Conservation (phyloP, 2,888 invertebrate genomes). For the Eumerus sabulonum region DNA sequence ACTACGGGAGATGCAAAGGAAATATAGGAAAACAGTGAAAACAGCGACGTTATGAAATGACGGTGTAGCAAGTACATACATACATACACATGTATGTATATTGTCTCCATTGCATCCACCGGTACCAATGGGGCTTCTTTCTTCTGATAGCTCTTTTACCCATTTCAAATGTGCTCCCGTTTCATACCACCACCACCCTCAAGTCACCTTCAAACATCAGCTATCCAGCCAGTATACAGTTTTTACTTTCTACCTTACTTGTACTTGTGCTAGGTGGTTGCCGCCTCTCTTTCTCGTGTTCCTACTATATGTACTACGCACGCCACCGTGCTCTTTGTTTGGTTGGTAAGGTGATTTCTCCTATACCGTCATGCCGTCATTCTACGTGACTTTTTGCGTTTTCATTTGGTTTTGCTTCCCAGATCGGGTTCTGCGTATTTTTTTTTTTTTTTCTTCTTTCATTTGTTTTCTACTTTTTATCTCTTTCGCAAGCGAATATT, state of each 20-base stretch:
- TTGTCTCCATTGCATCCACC: slow-evolving; percentile 49
- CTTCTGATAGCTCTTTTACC: neutral
- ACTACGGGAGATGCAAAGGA: neutral
- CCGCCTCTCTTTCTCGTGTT: too few species aligned
- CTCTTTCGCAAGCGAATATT: slow-evolving; percentile 20
- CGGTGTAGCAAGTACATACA: too few species aligned
- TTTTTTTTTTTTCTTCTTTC: slow-evolving; percentile 16
- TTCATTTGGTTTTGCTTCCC: slow-evolving; percentile 38
- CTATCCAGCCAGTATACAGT: slow-evolving; percentile 2
- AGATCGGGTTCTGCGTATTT: slow-evolving; percentile 22
- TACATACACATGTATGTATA: too few species aligned
- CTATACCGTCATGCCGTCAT: too few species aligned
- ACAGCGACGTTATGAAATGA: too few species aligned
- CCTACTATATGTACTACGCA: too few species aligned
- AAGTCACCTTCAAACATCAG: too few species aligned
- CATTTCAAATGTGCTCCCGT: neutral
- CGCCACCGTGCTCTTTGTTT: slow-evolving; percentile 11
- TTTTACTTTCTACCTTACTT: too few species aligned
- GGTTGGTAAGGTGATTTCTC: slow-evolving; percentile 50
- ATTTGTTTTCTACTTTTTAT: slow-evolving; percentile 52
- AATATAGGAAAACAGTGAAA: too few species aligned
- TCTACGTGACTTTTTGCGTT: slow-evolving; percentile 63
- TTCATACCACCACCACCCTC: slow-evolving; percentile 7
- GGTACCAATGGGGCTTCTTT: slow-evolving; percentile 9
- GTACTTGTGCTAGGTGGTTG: too few species aligned